Conservation (phyloP, 2,888 invertebrate genomes). For the Ophion ellenae region DNA sequence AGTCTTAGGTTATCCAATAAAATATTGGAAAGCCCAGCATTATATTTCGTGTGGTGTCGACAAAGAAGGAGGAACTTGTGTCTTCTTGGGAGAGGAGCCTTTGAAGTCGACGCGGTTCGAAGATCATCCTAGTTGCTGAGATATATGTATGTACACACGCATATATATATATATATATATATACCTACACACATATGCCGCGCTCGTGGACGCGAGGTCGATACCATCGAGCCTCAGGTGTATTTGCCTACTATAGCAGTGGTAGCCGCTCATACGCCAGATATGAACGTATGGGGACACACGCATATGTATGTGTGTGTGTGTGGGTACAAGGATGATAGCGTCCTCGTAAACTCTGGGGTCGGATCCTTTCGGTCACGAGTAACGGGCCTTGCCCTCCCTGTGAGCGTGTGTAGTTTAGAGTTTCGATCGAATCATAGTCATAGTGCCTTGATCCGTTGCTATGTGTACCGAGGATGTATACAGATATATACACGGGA, state of each 20-base stretch:
- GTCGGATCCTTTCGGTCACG: constrained; percentile 65
- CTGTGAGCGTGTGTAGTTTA: constrained; percentile 36
- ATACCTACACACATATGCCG: neutral
- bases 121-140: constrained; percentile 22
- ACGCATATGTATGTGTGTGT: neutral
- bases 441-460: constrained; percentile 35
- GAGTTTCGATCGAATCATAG: constrained; percentile 56
- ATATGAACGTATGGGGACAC: neutral
- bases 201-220: constrained; percentile 26
- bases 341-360: constrained; percentile 65
- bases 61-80: constrained; percentile 32
- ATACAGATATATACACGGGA: neutral
- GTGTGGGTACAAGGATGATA: constrained; percentile 29
- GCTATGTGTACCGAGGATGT: neutral
- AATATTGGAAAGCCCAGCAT: neutral
- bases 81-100: constrained; percentile 34
- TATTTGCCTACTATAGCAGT: constrained; percentile 30
- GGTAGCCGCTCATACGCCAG: constrained; percentile 39
- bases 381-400: constrained; percentile 63
- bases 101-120: constrained; percentile 48
- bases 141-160: neutral
- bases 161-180: constrained; percentile 2
- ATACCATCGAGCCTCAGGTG: constrained; percentile 47
- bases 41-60: neutral
- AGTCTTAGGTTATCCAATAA: neutral